Evolutionary conservation across 2,113 vertebrate genomes (phyloP).

Genomic region (Etheostoma cragini): DNA sequence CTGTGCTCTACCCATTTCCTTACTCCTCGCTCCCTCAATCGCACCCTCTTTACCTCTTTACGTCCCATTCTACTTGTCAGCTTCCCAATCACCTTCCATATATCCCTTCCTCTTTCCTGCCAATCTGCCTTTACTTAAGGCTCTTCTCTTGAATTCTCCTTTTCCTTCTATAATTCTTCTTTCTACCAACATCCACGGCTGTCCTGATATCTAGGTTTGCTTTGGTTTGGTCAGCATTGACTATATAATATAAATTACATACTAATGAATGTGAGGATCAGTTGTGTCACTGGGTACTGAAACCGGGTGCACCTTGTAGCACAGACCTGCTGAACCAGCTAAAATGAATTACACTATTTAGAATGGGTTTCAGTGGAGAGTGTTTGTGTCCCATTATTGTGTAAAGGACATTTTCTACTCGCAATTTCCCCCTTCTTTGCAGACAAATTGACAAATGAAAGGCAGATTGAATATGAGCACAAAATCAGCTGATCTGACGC

Average conservation of each 20-base stretch:
- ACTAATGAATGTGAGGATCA: neutral
- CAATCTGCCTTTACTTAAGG: slow-evolving; percentile 19
- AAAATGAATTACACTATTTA: neutral
- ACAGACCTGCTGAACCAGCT: slow-evolving; percentile 5
- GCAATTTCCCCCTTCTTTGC: neutral
- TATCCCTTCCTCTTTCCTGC: neutral
- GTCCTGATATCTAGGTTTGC: neutral
- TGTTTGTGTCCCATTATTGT: neutral
- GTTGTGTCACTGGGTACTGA: neutral
- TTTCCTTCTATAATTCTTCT: neutral
- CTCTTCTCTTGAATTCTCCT: slow-evolving; percentile 1
- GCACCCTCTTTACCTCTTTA: slow-evolving; percentile 9
- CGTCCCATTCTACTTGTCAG: slow-evolving; percentile 46
- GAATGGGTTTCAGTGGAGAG: neutral
- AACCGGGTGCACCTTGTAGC: neutral
- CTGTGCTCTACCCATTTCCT: slow-evolving; percentile 14
- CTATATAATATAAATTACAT: neutral
- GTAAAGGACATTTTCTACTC: slow-evolving; percentile 5
- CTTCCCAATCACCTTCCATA: slow-evolving; percentile 24
- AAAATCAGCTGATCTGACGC: slow-evolving; percentile 23
- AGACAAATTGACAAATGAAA: slow-evolving; percentile 10
- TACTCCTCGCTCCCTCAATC: neutral
- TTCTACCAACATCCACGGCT: neutral
- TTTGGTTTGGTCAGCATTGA: neutral
- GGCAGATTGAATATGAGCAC: slow-evolving; percentile 13